Evolutionary conservation across 2,797 vertebrate genomes (phyloP).

Genomic region (Cebuella pygmaea): DNA sequence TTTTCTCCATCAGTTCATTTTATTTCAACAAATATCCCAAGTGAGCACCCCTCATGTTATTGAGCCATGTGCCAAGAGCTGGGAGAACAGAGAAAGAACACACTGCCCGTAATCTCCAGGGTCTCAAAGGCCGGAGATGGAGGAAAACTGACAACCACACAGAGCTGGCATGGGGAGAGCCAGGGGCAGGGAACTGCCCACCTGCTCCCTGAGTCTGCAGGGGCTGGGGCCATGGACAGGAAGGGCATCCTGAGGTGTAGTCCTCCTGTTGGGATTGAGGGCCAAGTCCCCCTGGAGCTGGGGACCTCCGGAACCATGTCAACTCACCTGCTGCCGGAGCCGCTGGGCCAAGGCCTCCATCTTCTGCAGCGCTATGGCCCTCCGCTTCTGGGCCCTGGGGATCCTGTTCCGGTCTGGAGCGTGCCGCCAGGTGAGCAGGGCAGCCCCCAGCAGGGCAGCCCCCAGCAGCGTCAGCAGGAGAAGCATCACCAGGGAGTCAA

Average conservation of each 20-base stretch:
- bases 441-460: neutral
- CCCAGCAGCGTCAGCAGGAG: conserved; percentile 19
- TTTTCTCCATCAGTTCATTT: conserved; percentile 3
- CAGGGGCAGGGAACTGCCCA: neutral
- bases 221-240: neutral
- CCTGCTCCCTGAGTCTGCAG: neutral
- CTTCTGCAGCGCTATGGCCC: neutral
- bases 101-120: neutral
- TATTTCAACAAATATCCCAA: neutral
- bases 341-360: conserved; percentile 27
- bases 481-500: neutral
- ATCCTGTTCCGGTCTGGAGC: conserved; percentile 38
- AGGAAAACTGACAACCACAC: neutral
- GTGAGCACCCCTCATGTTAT: neutral
- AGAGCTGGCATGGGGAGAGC: neutral
- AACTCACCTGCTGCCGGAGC: conserved; percentile 47
- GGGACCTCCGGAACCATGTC: too few species aligned
- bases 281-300: neutral
- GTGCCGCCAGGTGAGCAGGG: neutral
- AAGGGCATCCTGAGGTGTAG: neutral
- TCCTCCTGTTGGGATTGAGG: neutral
- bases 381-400: neutral
- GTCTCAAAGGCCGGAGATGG: neutral
- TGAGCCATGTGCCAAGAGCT: neutral
- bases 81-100: neutral